A percentile compares a stretch with the other conserved stretches of the same genome.
Evolutionary conservation across 2,113 vertebrate species (phyloP).

Genomic region (Daphoenositta chrysoptera): DNA sequence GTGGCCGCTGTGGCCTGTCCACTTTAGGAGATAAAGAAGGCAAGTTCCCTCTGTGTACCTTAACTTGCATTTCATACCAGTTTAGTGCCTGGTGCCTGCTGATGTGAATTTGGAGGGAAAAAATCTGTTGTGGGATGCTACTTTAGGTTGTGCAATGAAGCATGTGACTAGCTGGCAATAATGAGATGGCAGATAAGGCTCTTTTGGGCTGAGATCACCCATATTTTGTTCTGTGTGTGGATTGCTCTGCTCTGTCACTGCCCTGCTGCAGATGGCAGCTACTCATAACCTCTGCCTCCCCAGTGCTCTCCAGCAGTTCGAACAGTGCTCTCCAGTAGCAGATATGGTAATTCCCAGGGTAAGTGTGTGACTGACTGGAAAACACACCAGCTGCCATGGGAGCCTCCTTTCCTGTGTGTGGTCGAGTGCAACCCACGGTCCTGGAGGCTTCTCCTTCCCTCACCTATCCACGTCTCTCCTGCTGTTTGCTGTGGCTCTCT

Average conservation of each 20-base stretch:
- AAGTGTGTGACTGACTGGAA: not conserved
- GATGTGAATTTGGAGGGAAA: not conserved
- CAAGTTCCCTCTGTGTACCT: not conserved
- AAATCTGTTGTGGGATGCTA: not conserved
- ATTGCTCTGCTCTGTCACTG: not conserved
- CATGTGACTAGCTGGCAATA: not conserved
- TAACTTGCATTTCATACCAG: not conserved
- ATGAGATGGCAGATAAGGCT: not conserved
- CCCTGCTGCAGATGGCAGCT: not conserved
- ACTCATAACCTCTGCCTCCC: not conserved
- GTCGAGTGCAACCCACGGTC: rapidly evolving
- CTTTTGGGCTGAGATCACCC: not conserved
- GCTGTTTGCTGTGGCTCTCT: not conserved
- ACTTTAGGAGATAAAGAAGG: not conserved
- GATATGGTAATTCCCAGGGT: not conserved
- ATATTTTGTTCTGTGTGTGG: not conserved
- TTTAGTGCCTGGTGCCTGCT: not conserved
- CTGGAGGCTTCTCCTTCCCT: not conserved
- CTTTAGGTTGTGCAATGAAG: not conserved
- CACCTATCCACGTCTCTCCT: not conserved
- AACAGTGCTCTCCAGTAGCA: not conserved
- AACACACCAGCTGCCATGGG: not conserved
- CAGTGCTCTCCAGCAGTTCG: not conserved
- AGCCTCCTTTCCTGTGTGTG: not conserved
- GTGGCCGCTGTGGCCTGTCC: rapidly evolving